These are phyloP conservation scores for Phaedon cochleariae DNA, from an alignment of 2,888 invertebrate species.

Conservation along the genomic window DNA sequence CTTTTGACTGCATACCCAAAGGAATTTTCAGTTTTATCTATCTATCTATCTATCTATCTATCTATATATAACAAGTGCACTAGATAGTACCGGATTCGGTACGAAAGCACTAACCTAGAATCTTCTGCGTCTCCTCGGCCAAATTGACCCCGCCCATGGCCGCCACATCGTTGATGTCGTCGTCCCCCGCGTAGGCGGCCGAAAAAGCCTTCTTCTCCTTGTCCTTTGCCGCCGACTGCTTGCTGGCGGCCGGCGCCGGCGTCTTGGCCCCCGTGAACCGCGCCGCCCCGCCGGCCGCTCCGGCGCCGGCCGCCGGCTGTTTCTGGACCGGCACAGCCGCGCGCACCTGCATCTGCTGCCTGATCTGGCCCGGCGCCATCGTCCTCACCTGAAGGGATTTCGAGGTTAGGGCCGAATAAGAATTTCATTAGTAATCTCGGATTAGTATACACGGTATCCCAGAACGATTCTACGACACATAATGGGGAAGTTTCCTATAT, in stretches of 20 bases:
- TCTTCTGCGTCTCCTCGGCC: conserved; percentile 94
- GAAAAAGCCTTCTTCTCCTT: conserved; percentile 78
- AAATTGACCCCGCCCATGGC: conserved; percentile 99
- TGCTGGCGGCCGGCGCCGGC: conserved; percentile 64
- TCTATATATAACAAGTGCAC: too few species aligned
- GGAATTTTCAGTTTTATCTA: too few species aligned
- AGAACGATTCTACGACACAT: too few species aligned
- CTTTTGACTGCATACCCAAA: too few species aligned
- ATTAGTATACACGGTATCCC: too few species aligned
- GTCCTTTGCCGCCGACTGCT: conserved; percentile 70
- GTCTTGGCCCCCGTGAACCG: conserved; percentile 60
- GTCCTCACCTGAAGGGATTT: conserved; percentile 47
- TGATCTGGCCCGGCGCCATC: conserved; percentile 41
- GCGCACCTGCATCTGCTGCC: conserved; percentile 39
- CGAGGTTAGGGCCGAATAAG: too few species aligned
- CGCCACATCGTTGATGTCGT: conserved; percentile 98
- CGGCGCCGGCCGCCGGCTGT: conserved; percentile 31
- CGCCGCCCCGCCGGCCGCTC: conserved; percentile 40
- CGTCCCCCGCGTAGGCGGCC: conserved; percentile 67
- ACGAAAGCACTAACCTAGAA: conserved; percentile 69
- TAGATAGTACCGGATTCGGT: too few species aligned
- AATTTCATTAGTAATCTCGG: too few species aligned
- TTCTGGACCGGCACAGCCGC: conserved; percentile 54
- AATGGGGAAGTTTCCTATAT: too few species aligned
- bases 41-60: too few species aligned